These are phyloP conservation scores for Pediacus dermestoides DNA, from an alignment of 2,888 invertebrate species.

Conservation along the genomic window DNA sequence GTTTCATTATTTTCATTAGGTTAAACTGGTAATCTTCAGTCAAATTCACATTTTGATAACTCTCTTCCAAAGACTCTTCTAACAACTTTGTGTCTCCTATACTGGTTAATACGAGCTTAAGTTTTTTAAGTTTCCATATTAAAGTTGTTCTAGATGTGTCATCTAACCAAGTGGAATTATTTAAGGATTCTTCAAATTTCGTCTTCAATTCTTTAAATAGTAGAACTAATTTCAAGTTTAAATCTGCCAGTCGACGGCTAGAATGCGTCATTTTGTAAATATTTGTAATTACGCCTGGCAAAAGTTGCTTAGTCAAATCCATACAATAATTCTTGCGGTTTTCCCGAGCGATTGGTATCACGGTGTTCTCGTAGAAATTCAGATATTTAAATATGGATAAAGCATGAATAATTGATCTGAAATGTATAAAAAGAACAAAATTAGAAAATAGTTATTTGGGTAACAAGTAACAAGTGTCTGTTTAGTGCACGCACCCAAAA, in stretches of 20 bases:
- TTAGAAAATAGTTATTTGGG: no score
- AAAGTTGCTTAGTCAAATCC: neutral
- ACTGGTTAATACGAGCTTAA: neutral
- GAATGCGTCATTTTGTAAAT: conserved; percentile 2
- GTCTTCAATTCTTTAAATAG: neutral
- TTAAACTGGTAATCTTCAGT: neutral
- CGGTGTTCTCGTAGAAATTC: neutral
- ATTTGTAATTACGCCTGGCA: conserved; percentile 12
- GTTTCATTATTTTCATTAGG: neutral
- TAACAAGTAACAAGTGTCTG: no score
- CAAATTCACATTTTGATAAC: neutral
- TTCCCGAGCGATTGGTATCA: neutral
- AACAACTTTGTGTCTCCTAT: neutral
- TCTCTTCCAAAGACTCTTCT: neutral
- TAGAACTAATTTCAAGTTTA: neutral
- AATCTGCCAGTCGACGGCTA: neutral
- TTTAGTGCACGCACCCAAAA: no score
- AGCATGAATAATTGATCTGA: no score
- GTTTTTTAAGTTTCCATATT: neutral
- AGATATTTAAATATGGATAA: no score
- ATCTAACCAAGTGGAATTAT: neutral
- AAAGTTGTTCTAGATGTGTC: neutral
- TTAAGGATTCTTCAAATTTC: conserved; percentile 1
- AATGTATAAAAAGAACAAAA: no score
- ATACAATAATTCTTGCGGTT: conserved; percentile 2